Evolutionary conservation across 1,140 invertebrate genomes (phyloP), one percentile per base, ranked within the genome.

Genomic region (Rhyacophila brunnea): DNA sequence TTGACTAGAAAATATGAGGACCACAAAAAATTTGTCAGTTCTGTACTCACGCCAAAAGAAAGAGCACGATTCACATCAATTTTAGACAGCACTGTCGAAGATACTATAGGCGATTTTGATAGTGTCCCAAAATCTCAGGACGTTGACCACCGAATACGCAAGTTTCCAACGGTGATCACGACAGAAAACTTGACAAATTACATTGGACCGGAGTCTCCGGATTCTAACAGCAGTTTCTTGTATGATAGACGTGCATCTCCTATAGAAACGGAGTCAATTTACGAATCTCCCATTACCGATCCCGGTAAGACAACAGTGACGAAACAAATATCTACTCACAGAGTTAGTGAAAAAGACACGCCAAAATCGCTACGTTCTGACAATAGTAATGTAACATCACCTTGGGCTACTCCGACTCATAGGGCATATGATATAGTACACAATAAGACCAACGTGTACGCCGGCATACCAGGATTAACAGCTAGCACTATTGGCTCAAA

Each of bases 11-110:
- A 74, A 9, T 72, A 76, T 48, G 47, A 62, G 5, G 34, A 50
- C 1, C 74, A 70, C 60, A 75, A 28, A 28, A 3, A 9, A 5
- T 28, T 76, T 65, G 67, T 73, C 59, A 77, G 72, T 56, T 58
- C 77, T 34, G 77, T 74, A 65, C 67, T 79, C 49, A 79, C 77
- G 9, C 73, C 74, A 58, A 77, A 77, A 64, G 77, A 79, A 70
- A 71, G 83, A 35, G 81, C 85, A 68, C 80, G 81, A 66, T 79
- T 87, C 52, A 85, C 86, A 65, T 78, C 73, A 60, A 64, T 68
- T 43, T 68, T 75, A 6, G 72, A 81, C 58, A 73, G 68, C 57
- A 72, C 51, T 61, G n/a, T 58, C 55, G 70, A 72, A 48, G 65
- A 56, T 69, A 67, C 60, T 13, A 72, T 71, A 45, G 71, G 71